Percentiles rank a stretch among this genome's conserved stretches.
These are phyloP conservation scores for Aporophyla nigra DNA, from an alignment of 2,888 invertebrate genomes.

Conservation along the genomic window DNA sequence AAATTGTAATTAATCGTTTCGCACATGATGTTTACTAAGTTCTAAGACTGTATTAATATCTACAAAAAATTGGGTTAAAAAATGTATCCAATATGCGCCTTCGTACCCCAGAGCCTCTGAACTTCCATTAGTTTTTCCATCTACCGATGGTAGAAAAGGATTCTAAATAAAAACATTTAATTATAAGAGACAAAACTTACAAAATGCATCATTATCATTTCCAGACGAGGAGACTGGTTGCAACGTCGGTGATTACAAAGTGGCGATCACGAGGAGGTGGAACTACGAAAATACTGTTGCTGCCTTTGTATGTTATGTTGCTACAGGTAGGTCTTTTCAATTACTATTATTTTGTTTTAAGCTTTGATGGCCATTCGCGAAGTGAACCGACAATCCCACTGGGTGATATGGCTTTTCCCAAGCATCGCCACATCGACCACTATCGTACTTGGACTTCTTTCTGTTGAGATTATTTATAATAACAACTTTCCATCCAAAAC, in stretches of 20 bases:
- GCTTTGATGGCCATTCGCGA: not conserved
- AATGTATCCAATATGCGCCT: not conserved
- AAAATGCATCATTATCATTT: conserved; percentile 62
- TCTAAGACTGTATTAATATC: no score
- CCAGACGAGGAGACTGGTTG: conserved; percentile 97
- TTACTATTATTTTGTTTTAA: not conserved
- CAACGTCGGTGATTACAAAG: conserved; percentile 95
- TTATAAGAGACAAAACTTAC: not conserved
- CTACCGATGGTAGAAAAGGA: not conserved
- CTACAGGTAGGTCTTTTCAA: conserved; percentile 90
- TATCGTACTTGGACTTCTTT: not conserved
- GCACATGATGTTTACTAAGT: no score
- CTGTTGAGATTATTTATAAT: not conserved
- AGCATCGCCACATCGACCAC: not conserved
- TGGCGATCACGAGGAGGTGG: conserved; percentile 96
- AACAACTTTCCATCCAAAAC: no score
- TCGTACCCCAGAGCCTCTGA: not conserved
- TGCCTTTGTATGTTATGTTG: conserved; percentile 96
- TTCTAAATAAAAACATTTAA: not conserved
- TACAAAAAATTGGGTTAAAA: no score
- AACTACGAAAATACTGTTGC: conserved; percentile 97
- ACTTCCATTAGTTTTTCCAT: not conserved
- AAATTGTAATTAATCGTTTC: no score
- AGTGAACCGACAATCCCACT: not conserved
- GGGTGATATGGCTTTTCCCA: no score